phyloP scores from a whole-genome alignment of 2,888 invertebrate species.

The Ptilodon capucinus region DNA sequence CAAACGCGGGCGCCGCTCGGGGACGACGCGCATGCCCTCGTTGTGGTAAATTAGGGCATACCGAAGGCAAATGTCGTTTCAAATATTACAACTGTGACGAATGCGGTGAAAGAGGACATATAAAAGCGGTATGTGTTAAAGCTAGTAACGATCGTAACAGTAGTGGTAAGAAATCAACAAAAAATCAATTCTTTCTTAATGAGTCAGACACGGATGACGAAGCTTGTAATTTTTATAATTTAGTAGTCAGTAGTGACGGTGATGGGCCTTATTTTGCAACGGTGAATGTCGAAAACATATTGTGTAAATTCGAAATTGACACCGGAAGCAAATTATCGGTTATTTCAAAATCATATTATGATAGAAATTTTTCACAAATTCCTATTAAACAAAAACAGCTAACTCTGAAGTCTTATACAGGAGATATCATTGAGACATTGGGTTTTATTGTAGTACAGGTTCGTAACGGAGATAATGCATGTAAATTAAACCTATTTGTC shows the following conservation, averaged over 20 bases:
- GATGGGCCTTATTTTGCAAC: slow-evolving; percentile 1
- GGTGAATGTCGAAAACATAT: not conserved
- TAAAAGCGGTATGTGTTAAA: slow-evolving; percentile 2
- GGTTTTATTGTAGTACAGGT: not conserved
- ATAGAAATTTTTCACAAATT: not conserved
- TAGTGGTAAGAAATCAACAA: too few species aligned
- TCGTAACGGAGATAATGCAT: not conserved
- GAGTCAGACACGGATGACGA: not conserved
- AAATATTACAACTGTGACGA: slow-evolving; percentile 5
- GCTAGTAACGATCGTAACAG: not conserved
- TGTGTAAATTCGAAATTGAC: not conserved
- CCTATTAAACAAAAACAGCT: not conserved
- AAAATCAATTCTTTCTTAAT: not conserved
- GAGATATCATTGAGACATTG: not conserved
- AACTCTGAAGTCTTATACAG: not conserved
- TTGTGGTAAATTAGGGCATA: not conserved
- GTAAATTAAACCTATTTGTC: slow-evolving; percentile 1
- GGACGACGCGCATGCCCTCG: not conserved
- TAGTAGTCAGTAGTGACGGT: slow-evolving; percentile 2
- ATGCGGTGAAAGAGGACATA: slow-evolving; percentile 4
- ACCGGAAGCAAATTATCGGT: not conserved
- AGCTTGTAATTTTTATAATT: slow-evolving; percentile 3
- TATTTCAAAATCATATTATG: not conserved
- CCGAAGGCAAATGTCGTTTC: slow-evolving; percentile 1
- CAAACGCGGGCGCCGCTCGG: not conserved